Evolutionary conservation across 1,140 invertebrate species (phyloP), one percentile per base, ranked within the genome.

Genomic region (Diuraphis noxia): DNA sequence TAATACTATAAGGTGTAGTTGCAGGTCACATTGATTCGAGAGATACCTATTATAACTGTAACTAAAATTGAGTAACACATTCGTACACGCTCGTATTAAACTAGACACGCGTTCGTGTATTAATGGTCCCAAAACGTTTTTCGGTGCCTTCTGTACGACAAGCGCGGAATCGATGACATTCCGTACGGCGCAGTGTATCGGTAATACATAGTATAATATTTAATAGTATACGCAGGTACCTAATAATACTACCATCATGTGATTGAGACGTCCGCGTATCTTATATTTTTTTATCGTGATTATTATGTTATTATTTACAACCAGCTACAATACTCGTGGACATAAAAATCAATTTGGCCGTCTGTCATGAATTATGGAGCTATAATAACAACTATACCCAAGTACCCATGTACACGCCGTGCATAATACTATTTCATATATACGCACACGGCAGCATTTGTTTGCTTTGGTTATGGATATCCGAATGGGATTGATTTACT

Each of bases 231-330:
- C 25, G 25, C 23, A n/a, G 30, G 30, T n/a, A n/a, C n/a, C n/a
- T n/a, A 23, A 49, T 49, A 72, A 17, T 72, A n/a, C 13, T 52
- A 5, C 56, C 3, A 34, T n/a, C 3, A 34, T n/a, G 56, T 79
- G 56, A 88, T 88, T 89, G 63, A 89, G 88, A 89, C 63, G 63
- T 79, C 25, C 38, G 30, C 5, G 36, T 72, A 38, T 87, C 36
- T 88, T 88, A 41, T 72, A 36, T 86, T 46, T 87, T 89, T 77
- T 77, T 9, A 46, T 49, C 38, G 1, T 41, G 5, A 82, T 84
- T 84, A n/a, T 25, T 41, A 63, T 77, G 36, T 41, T 88, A 88
- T 88, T 63, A 43, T 89, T 77, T 43, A 89, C 88, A 79, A 79
- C 25, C 36, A 30, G 38, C 25, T n/a, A n/a, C 23, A 49, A 5